Evolutionary conservation across 2,797 vertebrate genomes (phyloP).

Genomic region (Sebastes flavidus): DNA sequence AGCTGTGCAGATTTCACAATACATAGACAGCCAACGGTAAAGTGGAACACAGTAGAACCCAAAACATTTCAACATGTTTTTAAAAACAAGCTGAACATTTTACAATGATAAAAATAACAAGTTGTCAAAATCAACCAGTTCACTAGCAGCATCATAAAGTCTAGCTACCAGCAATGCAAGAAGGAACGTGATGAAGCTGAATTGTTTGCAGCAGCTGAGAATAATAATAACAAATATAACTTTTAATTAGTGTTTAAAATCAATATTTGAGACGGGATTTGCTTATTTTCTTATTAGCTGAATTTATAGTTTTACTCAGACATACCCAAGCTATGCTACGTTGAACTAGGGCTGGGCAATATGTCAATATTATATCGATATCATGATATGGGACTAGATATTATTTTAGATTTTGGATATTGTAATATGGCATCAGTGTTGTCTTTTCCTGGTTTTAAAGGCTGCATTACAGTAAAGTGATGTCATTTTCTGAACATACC

Average conservation of each 20-base stretch:
- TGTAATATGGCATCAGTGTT: rapidly evolving
- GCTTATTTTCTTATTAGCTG: neutral
- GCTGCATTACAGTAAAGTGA: no score
- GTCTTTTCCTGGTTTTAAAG: no score
- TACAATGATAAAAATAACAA: neutral
- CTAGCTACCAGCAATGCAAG: neutral
- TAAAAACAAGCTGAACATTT: neutral
- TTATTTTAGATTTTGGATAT: no score
- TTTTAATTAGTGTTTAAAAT: neutral
- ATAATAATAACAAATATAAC: neutral
- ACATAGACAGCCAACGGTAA: neutral
- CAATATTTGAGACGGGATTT: neutral
- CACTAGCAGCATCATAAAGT: neutral
- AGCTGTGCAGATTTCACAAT: neutral
- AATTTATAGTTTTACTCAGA: neutral
- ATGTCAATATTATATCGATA: rapidly evolving
- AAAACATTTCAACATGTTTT: neutral
- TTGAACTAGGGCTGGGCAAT: no score
- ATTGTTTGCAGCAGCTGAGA: neutral
- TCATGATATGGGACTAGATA: no score
- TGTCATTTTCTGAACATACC: no score
- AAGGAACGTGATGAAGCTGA: neutral
- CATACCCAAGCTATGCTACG: no score
- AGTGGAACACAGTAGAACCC: neutral
- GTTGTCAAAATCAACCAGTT: neutral